Evolutionary conservation across 2,797 vertebrate species (phyloP), one percentile per base, ranked within the genome.

Genomic region (Enteromius radiatus): DNA sequence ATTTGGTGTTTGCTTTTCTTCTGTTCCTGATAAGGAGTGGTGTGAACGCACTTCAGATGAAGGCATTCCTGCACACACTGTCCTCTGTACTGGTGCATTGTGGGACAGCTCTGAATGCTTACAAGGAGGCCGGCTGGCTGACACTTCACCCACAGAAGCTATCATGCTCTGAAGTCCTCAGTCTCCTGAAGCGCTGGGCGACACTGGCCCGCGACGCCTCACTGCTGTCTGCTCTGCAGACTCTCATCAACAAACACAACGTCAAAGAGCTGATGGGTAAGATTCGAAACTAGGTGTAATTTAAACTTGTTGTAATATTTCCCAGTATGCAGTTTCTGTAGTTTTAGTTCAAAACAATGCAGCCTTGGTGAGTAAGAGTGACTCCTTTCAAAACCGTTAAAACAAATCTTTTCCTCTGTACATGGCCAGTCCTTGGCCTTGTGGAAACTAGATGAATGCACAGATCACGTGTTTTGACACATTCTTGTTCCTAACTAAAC

Each of bases 141-240:
- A 92, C 92, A 0, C 89, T 96, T 31, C 95, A 90, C 0, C 91
- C 94, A 6, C 88, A 91, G 0, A 68, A 92, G 0, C 92, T 98
- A 7, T 96, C 97, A 23, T 89, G 87, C 81, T 86, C 80, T 5
- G 94, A 97, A 1, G 86, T 90, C 3, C 94, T 99, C 17, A 0
- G 93, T 15, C 92, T 97, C 85, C 93, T 99, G 71, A 92, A 94
- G 11, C 95, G 94, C 87, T 99, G 97, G 97, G 95, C 95, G 79
- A 79, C 94, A 7, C 33, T 96, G 0, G 88, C 91, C 64, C 92
- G 75, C 38, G 92, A 96, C 76, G 33, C 71, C 7, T 36, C 85
- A 0, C 93, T 98, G 17, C 94, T 96, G 2, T 84, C 91, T 43
- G 92, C 91, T 31, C 82, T 99, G 86, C 95, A 93, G 69, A 56